Conservation (phyloP, 2,113 vertebrate species). For the Hylia prasina region DNA sequence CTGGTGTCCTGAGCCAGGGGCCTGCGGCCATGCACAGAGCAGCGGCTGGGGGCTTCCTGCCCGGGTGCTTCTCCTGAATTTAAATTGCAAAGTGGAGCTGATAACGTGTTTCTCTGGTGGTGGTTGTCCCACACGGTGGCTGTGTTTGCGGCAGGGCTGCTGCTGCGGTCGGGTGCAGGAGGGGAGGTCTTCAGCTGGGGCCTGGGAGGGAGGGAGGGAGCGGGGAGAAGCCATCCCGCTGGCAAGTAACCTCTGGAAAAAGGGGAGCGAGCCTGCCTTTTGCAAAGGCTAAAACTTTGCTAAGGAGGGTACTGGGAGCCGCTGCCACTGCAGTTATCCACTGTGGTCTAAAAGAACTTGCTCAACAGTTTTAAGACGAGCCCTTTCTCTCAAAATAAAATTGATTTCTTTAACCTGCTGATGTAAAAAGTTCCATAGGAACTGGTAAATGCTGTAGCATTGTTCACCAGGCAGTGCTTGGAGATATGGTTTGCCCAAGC, state of each 20-base stretch:
- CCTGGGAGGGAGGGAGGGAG: neutral
- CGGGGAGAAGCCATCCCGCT: neutral
- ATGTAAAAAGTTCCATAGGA: neutral
- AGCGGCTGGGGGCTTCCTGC: neutral
- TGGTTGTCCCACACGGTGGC: neutral
- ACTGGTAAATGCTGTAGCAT: neutral
- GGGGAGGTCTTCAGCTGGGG: neutral
- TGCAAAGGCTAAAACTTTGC: neutral
- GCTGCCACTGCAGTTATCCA: neutral
- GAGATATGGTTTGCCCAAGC: neutral
- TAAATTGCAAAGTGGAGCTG: neutral
- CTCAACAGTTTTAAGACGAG: neutral
- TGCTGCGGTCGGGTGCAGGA: neutral
- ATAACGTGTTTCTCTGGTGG: neutral
- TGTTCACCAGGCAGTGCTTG: neutral
- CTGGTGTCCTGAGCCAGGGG: neutral
- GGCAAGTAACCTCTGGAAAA: neutral
- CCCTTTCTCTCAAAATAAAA: constrained; percentile 31
- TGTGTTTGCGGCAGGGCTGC: neutral
- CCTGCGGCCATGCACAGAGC: neutral
- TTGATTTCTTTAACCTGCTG: neutral
- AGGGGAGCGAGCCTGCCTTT: neutral
- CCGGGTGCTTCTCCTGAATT: neutral
- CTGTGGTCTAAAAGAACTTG: constrained; percentile 1
- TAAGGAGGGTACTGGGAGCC: neutral